Evolutionary conservation across 2,888 invertebrate species (phyloP), one percentile per base, ranked within the genome.

Genomic region (Dascillus cervinus): DNA sequence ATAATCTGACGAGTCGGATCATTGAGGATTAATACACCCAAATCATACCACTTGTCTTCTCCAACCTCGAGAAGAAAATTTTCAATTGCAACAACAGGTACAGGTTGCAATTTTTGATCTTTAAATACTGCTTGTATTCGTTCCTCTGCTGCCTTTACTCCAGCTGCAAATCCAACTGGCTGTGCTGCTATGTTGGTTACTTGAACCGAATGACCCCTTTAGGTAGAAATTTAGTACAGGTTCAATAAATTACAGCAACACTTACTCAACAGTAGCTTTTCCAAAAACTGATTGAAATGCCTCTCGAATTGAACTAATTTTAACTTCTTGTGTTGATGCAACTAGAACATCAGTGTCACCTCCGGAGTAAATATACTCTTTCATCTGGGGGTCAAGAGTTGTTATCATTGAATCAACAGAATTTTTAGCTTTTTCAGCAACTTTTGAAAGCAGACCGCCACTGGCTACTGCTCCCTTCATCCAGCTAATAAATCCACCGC

Each of bases 331-430:
- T 36, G 79, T 77, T 1, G 85, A 84, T 3, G 85, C 80, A 2
- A 88, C 83, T 11, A 84, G 67, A 4, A 88, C 61, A 52, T 81
- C 75, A 13, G 84, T 62, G 55, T 84, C 83, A 8, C 85, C 86
- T n/a, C 84, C 85, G 43, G 82, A 79, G 67, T 80, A 76, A 44
- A 88, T 75, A 53, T 84, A 82, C 64, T 88, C 85, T 57, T 79
- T 82, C 89, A 89, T 90, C 60, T 89, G 88, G 9, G 89, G 89
- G 61, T 90, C 89, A 12, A 90, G 65, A 4, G 88, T 88, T 5
- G 87, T 88, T 30, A 90, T 86, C 73, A 90, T 81, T 1, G 82
- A 77, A 58, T 88, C 87, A 0, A 89, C 81, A 1, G 86, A 86
- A 52, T 70, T 83, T 68, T 83, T 82, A 0, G 82, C 82, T 47